Percentiles rank a stretch among this genome's conserved stretches.
Conservation (phyloP, 1,140 invertebrate genomes). For the Lordiphosa stackelbergi region DNA sequence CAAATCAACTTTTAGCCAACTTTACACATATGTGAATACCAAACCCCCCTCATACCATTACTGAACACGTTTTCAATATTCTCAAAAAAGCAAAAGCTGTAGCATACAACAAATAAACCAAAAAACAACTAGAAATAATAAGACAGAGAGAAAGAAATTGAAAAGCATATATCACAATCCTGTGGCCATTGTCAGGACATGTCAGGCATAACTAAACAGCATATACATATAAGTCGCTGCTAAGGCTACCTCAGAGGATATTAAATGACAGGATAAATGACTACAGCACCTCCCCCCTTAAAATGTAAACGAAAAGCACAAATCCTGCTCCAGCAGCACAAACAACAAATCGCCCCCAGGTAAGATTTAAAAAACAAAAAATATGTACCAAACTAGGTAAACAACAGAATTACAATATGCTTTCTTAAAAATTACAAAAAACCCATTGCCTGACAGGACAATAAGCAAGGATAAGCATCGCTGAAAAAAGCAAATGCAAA, state of each 20-base stretch:
- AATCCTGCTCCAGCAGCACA: conserved; percentile 41
- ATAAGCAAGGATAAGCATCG: conserved; percentile 67
- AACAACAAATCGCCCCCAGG: conserved; percentile 48
- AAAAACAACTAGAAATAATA: conserved; percentile 3
- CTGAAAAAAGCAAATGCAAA: conserved; percentile 43
- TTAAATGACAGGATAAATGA: conserved; percentile 70
- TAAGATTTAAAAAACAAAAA: conserved; percentile 48
- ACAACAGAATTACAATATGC: conserved; percentile 73
- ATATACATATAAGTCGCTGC: conserved; percentile 55
- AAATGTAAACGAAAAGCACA: conserved; percentile 30
- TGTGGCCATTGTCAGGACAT: conserved; percentile 50
- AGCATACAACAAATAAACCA: neutral
- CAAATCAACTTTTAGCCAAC: too few relatives aligned
- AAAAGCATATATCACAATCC: conserved; percentile 65
- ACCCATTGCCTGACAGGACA: conserved; percentile 55
- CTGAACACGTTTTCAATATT: conserved; percentile 3
- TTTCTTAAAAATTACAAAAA: conserved; percentile 64
- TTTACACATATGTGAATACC: conserved; percentile 3
- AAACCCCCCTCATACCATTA: conserved; percentile 1
- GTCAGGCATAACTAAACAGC: conserved; percentile 59
- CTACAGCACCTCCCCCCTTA: conserved; percentile 23
- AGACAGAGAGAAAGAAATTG: conserved; percentile 37
- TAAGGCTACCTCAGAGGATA: conserved; percentile 56
- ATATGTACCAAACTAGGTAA: conserved; percentile 39
- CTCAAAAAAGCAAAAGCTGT: neutral